Conservation (phyloP, 2,888 invertebrate genomes). For the Acanthopleura granulata region DNA sequence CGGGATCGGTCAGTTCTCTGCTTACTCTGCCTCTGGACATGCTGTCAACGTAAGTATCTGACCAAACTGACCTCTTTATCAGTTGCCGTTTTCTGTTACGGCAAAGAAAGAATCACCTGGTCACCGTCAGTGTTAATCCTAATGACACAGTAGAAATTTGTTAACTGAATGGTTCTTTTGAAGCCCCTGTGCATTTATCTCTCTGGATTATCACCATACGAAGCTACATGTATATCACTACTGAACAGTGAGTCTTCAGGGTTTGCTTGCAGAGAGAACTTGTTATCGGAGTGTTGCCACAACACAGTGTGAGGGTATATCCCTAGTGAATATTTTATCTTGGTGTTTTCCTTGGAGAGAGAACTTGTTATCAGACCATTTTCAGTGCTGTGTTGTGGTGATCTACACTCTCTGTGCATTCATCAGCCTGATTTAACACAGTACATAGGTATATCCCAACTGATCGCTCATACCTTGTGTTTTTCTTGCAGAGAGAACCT, state of each 20-base stretch:
- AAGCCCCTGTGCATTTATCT: too few species aligned
- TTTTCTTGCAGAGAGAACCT: conserved; percentile 79
- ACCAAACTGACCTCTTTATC: too few species aligned
- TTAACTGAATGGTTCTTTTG: too few species aligned
- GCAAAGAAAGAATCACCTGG: too few species aligned
- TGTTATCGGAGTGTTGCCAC: conserved; percentile 80
- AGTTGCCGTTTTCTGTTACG: too few species aligned
- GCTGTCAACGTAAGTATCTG: conserved; percentile 79
- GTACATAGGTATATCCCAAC: conserved; percentile 86
- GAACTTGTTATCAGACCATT: conserved; percentile 91
- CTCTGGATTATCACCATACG: too few species aligned
- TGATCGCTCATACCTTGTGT: background rate
- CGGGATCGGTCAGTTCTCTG: conserved; percentile 84
- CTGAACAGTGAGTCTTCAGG: too few species aligned
- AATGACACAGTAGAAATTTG: too few species aligned
- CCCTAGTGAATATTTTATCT: background rate
- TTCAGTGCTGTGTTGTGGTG: conserved; percentile 97
- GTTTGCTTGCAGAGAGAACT: too few species aligned
- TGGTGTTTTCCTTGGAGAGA: conserved; percentile 72
- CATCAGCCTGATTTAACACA: conserved; percentile 95
- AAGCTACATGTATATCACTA: too few species aligned
- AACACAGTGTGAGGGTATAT: conserved; percentile 94
- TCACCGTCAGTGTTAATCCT: too few species aligned
- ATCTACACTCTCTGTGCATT: conserved; percentile 96
- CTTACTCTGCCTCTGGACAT: conserved; percentile 91